Evolutionary conservation across 2,113 vertebrate species (phyloP), one percentile per base, ranked within the genome.

Genomic region (Hypanus sabinus): DNA sequence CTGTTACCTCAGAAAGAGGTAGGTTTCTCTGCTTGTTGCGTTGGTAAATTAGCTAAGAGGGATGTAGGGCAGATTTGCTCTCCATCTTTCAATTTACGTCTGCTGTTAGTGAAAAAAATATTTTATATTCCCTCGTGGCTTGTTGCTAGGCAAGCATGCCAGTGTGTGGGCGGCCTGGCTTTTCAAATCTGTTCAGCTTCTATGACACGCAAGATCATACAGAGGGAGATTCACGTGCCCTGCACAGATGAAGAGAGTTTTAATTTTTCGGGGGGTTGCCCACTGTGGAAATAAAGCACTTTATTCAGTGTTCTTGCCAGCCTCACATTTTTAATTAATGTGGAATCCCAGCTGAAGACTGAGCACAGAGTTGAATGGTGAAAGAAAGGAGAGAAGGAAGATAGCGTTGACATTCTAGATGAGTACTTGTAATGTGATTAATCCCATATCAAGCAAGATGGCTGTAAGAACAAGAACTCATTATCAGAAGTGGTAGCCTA

Each of bases 91-190:
- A 73, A 93, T 93, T 73, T 93, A 62, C 46, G 91, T 46, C n/a
- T 30, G 68, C 57, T 88, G 85, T 33, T 88, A 65, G 57, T 30
- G 60, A 33, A 88, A 18, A 88, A 88, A 88, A 62, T 87, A 57
- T 87, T 33, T 20, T 62, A 55, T 55, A 55, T 16, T 57, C 85
- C 85, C 60, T 33, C 60, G 2, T 93, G 91, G 91, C 70, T 73
- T 75, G 91, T 71, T 71, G 65, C 70, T 93, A 93, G 38, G 91
- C 91, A 93, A 55, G 38, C 91, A 93, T 73, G 91, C 20, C 91
- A 55, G 22, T 73, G 91, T 46, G 91, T 93, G 91, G 91, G 91
- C 91, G 91, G 68, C 33, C 55, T 73, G 91, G 36, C 91, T 75
- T 93, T 90, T 73, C 68, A 93, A 73, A 93, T 73, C 91, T 93